Evolutionary conservation across 1,140 invertebrate species (phyloP), one percentile per base, ranked within the genome.

Genomic region (Drosophila trapezifrons): DNA sequence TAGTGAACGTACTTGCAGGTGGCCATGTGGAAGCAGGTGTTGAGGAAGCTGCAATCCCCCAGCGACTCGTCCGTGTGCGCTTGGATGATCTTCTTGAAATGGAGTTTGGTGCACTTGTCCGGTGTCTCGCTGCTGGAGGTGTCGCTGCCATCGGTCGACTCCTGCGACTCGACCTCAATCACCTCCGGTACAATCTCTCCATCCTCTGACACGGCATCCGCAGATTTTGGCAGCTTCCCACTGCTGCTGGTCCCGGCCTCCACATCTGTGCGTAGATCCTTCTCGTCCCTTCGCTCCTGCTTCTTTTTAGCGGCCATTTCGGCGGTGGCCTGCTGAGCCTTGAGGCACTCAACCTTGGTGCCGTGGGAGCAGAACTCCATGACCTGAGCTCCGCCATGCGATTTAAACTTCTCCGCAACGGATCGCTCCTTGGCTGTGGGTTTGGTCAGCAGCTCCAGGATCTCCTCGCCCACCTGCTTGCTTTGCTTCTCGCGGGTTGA

Each of bases 1-100:
- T 98, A 98, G 92, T 98, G 97, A 22, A 98, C 97, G 93, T 98
- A 98, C 95, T 99, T 99, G 94, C 98, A 99, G 49, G 97, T 98
- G 78, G 99, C 98, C 98, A 99, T 99, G 91, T 99, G 98, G 91
- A 99, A 99, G 92, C 98, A 99, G 1, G 98, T 99, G 91, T 99
- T 99, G 0, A 99, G 94, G 92, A 99, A 99, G 43, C 98, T 99
- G 92, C 98, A 99, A 91, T 99, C 98, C 0, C 98, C 98, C 7
- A 99, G 93, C 0, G 97, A 95, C 92, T 99, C 98, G 92, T 99
- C 98, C 0, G 98, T 99, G 91, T 99, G 98, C 67, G 95, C 95
- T 92, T 99, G 98, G 72, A 99, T 98, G 64, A 99, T 99, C 93
- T 99, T 99, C 89, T 97, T 97, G 91, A 99, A 99, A 92, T 99